These are phyloP conservation scores for Beris morrisii DNA, from an alignment of 2,888 invertebrate genomes.

Conservation along the genomic window DNA sequence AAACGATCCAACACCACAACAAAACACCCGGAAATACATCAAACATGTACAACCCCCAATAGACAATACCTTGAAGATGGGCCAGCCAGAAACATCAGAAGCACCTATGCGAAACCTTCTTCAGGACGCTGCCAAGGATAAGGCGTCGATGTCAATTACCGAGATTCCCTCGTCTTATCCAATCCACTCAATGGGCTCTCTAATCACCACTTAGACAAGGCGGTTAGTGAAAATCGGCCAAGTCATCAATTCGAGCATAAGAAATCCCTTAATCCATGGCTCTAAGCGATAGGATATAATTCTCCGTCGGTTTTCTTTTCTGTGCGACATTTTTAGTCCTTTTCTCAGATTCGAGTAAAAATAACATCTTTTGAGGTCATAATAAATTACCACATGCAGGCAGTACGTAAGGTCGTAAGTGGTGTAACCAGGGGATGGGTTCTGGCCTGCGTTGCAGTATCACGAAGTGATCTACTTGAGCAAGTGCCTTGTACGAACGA, in stretches of 20 bases:
- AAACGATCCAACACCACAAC: conserved; percentile 1
- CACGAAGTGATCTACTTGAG: neutral
- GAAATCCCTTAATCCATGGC: conserved; percentile 27
- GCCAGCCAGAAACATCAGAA: conserved; percentile 10
- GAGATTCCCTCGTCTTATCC: conserved; percentile 22
- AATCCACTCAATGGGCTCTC: conserved; percentile 25
- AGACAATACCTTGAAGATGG: conserved; percentile 19
- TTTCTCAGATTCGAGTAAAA: neutral
- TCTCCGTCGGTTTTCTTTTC: neutral
- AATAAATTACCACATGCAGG: conserved; percentile 14
- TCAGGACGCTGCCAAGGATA: conserved; percentile 4
- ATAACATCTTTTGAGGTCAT: neutral
- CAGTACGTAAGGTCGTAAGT: neutral
- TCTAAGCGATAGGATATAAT: conserved; percentile 17
- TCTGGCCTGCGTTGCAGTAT: neutral
- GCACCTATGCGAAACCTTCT: conserved; percentile 1
- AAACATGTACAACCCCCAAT: neutral
- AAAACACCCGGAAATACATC: conserved; percentile 12
- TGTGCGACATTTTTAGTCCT: conserved; percentile 10
- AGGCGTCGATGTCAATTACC: conserved; percentile 29
- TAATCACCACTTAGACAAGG: conserved; percentile 22
- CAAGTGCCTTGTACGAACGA: neutral
- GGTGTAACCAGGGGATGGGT: neutral
- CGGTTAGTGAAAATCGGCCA: conserved; percentile 20
- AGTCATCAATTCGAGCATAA: conserved; percentile 25